phyloP scores from a whole-genome alignment of 2,113 vertebrate genomes.

The Aix galericulata region DNA sequence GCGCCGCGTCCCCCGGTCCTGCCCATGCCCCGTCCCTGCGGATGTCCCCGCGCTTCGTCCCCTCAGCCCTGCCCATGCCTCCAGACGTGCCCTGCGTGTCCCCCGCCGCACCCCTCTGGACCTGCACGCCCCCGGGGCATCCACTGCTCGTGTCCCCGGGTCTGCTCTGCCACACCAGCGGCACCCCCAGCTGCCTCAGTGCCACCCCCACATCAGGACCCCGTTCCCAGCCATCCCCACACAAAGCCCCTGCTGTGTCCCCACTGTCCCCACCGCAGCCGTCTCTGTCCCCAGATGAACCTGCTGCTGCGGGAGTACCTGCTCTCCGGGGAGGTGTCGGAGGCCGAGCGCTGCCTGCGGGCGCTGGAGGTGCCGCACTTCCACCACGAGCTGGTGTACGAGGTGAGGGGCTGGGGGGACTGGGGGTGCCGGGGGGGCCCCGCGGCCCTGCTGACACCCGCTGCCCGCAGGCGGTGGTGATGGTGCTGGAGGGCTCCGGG shows the following conservation, averaged over 20 bases:
- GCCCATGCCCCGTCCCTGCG: background rate
- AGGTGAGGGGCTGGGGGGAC: constrained; percentile 69
- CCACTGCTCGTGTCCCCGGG: fast-evolving
- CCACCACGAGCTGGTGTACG: constrained; percentile 90
- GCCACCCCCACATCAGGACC: background rate
- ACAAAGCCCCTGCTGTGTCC: background rate
- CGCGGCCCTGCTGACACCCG: fast-evolving
- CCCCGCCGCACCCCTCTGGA: no score
- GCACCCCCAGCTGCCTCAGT: no score
- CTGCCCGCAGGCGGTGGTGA: constrained; percentile 77
- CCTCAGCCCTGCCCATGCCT: background rate
- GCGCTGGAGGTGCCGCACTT: constrained; percentile 90
- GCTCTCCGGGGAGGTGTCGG: constrained; percentile 80
- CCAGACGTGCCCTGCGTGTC: background rate
- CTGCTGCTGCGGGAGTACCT: constrained; percentile 76
- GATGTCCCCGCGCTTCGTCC: background rate
- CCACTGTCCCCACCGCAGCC: background rate
- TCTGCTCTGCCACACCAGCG: background rate
- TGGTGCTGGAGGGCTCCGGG: constrained; percentile 86
- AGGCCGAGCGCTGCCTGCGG: constrained; percentile 84
- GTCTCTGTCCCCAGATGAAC: constrained; percentile 79
- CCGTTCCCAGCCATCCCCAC: background rate
- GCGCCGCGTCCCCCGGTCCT: no score
- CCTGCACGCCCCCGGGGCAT: fast-evolving
- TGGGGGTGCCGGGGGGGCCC: background rate